These are phyloP conservation scores for Omphaloscelis lunosa DNA, from an alignment of 2,888 invertebrate species.

Conservation along the genomic window DNA sequence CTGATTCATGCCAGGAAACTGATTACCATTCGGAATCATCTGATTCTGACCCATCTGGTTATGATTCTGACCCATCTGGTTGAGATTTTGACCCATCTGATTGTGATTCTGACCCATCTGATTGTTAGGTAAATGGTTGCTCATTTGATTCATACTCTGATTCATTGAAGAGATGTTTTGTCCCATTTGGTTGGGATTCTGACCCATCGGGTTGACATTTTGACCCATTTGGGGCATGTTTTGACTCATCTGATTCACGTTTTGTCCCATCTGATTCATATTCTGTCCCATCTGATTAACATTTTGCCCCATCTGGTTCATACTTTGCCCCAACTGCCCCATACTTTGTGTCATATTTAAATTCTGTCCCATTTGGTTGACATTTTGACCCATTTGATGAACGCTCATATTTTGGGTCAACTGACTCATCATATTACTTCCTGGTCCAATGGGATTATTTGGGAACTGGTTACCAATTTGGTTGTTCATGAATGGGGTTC, in stretches of 20 bases:
- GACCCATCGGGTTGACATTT: constrained; percentile 72
- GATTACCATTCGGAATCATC: constrained; percentile 81
- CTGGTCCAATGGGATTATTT: constrained; percentile 65
- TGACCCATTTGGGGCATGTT: constrained; percentile 74
- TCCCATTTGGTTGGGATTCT: constrained; percentile 71
- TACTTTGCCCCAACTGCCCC: constrained; percentile 74
- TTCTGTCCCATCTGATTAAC: constrained; percentile 69
- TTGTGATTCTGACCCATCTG: constrained; percentile 71
- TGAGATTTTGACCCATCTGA: constrained; percentile 66
- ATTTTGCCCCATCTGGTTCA: constrained; percentile 65
- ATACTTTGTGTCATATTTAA: constrained; percentile 71
- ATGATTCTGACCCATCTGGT: constrained; percentile 66
- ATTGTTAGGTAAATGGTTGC: constrained; percentile 58
- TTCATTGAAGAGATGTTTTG: constrained; percentile 71
- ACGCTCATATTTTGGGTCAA: constrained; percentile 62
- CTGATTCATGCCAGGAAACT: constrained; percentile 81
- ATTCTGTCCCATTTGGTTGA: constrained; percentile 76
- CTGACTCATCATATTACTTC: constrained; percentile 70
- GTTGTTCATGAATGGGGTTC: constrained; percentile 72
- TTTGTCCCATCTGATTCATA: constrained; percentile 69
- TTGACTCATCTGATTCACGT: constrained; percentile 72
- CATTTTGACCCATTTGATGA: constrained; percentile 72
- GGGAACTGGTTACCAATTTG: constrained; percentile 69
- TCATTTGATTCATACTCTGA: constrained; percentile 72
- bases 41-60: constrained; percentile 72